These are phyloP conservation scores for Paracentrotus lividus DNA, from an alignment of 53 echinoderm and acorn worm genomes.

Conservation along the genomic window DNA sequence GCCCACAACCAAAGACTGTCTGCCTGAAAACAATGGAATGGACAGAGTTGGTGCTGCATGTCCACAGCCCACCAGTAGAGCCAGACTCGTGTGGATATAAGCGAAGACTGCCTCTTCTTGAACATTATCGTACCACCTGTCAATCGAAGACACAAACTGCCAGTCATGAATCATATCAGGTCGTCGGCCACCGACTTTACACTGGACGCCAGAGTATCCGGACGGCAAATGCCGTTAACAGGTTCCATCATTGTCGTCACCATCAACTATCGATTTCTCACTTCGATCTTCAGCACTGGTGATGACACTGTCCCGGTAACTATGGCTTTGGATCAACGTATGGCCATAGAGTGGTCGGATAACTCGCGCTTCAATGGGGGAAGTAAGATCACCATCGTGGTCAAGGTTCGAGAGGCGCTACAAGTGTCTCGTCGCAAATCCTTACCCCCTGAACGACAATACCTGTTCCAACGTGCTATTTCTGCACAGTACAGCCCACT, in stretches of 20 bases:
- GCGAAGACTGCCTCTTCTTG: conserved; percentile 78
- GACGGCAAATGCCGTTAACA: conserved; percentile 41
- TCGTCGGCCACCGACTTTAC: conserved; percentile 45
- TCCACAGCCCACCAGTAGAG: no score
- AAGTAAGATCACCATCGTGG: conserved; percentile 76
- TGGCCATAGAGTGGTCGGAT: conserved; percentile 78
- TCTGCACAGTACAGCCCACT: background rate
- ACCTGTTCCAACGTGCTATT: conserved; percentile 61
- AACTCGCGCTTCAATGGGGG: conserved; percentile 77
- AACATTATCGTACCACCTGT: conserved; percentile 71
- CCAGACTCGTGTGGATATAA: background rate
- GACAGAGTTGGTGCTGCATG: conserved; percentile 58
- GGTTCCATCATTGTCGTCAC: conserved; percentile 78
- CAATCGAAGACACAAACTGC: background rate
- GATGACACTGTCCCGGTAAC: conserved; percentile 72
- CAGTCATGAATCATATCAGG: conserved; percentile 79
- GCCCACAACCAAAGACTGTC: conserved; percentile 47
- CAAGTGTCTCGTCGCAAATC: conserved; percentile 63
- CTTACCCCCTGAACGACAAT: conserved; percentile 41
- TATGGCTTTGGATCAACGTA: conserved; percentile 78
- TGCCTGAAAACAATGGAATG: conserved; percentile 58
- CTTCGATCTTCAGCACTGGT: conserved; percentile 74
- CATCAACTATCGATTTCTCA: conserved; percentile 78
- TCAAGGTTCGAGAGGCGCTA: conserved; percentile 48
- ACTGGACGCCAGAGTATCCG: conserved; percentile 44